Evolutionary conservation across 2,797 vertebrate genomes (phyloP), one percentile per base, ranked within the genome.

Genomic region (Melanotaenia parkinsoni): DNA sequence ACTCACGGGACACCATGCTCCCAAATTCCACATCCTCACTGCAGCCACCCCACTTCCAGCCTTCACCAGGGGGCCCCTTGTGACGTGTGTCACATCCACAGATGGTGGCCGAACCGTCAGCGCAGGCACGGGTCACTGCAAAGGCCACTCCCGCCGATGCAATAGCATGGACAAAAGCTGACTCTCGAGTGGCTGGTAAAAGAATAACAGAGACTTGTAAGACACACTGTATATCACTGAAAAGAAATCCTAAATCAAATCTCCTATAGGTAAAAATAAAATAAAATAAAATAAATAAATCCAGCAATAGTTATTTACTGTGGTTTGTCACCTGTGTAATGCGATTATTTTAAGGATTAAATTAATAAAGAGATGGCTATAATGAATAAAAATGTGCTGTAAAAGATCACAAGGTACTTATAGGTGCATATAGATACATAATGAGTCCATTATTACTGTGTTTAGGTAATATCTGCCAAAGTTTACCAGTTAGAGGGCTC

Each of bases 21-120:
- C 98, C 98, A 24, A 99, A 99, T 40, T 99, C 97, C 72, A 97
- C 95, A 3, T 99, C 98, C 85, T 99, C 98, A 0, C 98, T 99
- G 94, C 98, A 99, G 89, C 98, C 98, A 0, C 98, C 98, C 98
- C 98, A 99, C 87, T 99, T 99, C 98, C 98, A 99, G 62, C 97
- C 97, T 63, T 98, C 97, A 0, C 97, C 96, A 0, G 97, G 97
- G 0, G 96, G 95, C 13, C 96, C 97, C 86, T 97, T 98, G 86
- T 98, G 96, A 37, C 96, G 96, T 0, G 91, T 94, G 93, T 99
- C 97, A 8, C 98, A 99, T 61, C 98, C 97, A 0, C 98, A 99
- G 94, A 98, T 97, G 84, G 94, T 95, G 43, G 96, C 96, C 0
- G 96, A 95, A 63, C 98, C 98, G 67, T 99, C 98, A 0, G 98